Evolutionary conservation across 2,888 invertebrate species (phyloP).

Genomic region (Euzophera pinguis): DNA sequence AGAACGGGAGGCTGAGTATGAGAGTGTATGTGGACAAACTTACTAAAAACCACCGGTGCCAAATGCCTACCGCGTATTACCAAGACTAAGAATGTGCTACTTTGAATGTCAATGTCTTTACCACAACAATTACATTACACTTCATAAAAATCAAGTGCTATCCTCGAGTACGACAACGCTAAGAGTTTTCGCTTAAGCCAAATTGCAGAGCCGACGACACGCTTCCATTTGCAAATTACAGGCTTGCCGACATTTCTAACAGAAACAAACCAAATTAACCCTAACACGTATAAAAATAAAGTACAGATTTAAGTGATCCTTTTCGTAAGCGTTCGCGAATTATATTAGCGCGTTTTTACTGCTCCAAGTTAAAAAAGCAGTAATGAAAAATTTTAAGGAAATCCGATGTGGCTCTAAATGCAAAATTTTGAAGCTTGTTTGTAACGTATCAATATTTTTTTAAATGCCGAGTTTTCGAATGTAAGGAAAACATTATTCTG

Average conservation of each 20-base stretch:
- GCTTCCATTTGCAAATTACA: conserved; percentile 77
- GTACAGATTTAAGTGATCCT: neutral
- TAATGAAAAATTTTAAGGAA: conserved; percentile 1
- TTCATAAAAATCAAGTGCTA: conserved; percentile 36
- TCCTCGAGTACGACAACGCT: conserved; percentile 40
- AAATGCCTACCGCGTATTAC: too few relatives aligned
- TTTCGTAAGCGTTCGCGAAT: neutral
- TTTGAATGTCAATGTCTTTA: too few relatives aligned
- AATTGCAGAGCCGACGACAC: conserved; percentile 69
- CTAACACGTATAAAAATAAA: neutral
- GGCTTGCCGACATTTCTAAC: conserved; percentile 36
- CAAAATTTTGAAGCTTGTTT: neutral
- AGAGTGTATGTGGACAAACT: too few relatives aligned
- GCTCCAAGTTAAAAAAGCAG: conserved; percentile 4
- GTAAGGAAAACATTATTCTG: too few relatives aligned
- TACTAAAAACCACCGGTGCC: too few relatives aligned
- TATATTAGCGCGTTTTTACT: conserved; percentile 2
- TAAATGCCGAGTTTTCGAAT: neutral
- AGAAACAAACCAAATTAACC: conserved; percentile 15
- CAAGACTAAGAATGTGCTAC: too few relatives aligned
- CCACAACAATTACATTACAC: conserved; percentile 8
- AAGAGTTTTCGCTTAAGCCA: conserved; percentile 68
- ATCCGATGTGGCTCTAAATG: conserved; percentile 3
- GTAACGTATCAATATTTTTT: neutral
- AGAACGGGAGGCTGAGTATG: too few relatives aligned